Evolutionary conservation across 1,140 invertebrate species (phyloP).

Genomic region (Drosophila nigrodunni): DNA sequence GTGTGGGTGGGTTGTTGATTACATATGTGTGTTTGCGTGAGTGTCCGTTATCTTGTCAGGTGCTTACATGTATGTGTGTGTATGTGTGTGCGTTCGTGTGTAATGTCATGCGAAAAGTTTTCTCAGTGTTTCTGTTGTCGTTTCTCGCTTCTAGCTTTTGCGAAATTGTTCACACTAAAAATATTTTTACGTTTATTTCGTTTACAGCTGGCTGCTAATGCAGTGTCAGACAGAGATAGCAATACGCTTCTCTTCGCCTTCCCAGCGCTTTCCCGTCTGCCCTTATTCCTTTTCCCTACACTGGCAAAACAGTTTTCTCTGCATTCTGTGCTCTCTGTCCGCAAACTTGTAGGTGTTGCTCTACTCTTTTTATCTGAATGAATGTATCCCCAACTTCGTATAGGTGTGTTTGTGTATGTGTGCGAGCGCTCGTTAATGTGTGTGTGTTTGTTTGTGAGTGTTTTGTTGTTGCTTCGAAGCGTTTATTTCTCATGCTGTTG

Average conservation of each 20-base stretch:
- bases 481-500: conserved; percentile 39
- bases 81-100: conserved; percentile 41
- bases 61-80: conserved; percentile 13
- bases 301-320: neutral
- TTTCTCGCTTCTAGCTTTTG: conserved; percentile 61
- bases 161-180: conserved; percentile 75
- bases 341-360: conserved; percentile 53
- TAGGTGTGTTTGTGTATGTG: conserved; percentile 24
- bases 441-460: conserved; percentile 34
- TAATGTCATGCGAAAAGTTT: conserved; percentile 48
- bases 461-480: conserved; percentile 48
- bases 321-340: neutral
- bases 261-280: neutral
- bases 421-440: conserved; percentile 20
- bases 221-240: conserved; percentile 60
- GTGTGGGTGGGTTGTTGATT: neutral
- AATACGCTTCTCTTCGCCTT: neutral
- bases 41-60: conserved; percentile 46
- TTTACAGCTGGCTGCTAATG: conserved; percentile 79
- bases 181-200: conserved; percentile 81
- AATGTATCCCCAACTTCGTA: conserved; percentile 45
- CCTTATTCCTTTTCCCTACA: neutral
- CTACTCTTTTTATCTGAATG: conserved; percentile 78
- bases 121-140: conserved; percentile 64
- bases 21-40: conserved; percentile 20